These are phyloP conservation scores for Thalassophryne amazonica DNA, from an alignment of 2,797 vertebrate species.

Conservation along the genomic window DNA sequence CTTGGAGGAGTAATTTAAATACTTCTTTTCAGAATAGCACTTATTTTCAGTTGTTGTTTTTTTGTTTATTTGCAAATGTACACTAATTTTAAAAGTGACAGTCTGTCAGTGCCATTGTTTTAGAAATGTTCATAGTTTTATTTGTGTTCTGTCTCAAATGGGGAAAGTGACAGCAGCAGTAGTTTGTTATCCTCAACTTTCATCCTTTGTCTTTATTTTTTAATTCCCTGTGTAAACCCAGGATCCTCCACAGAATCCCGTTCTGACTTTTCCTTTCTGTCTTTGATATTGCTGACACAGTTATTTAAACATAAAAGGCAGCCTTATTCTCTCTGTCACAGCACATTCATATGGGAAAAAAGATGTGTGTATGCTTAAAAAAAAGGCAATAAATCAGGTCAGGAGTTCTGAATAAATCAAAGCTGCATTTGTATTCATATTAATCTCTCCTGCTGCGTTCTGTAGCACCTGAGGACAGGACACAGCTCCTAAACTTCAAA, in stretches of 20 bases:
- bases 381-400: too few species aligned
- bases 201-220: neutral
- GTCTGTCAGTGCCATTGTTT: neutral
- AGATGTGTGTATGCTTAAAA: neutral
- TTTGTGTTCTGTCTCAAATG: neutral
- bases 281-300: conserved; percentile 14
- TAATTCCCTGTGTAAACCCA: conserved; percentile 1
- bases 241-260: neutral
- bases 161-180: neutral
- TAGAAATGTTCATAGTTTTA: neutral
- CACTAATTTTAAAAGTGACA: too few species aligned
- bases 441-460: conserved; percentile 48
- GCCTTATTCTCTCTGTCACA: conserved; percentile 1
- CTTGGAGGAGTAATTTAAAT: too few species aligned
- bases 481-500: conserved; percentile 42
- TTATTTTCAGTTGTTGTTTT: too few species aligned
- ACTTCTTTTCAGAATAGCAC: too few species aligned
- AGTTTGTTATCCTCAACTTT: neutral
- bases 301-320: conserved; percentile 4
- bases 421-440: conserved; percentile 64
- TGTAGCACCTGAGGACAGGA: conserved; percentile 28
- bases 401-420: conserved; percentile 68
- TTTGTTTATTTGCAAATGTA: too few species aligned
- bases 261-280: neutral
- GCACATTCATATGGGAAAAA: neutral